phyloP scores from a whole-genome alignment of 2,797 vertebrate genomes.

The Emydoidea blandingii region DNA sequence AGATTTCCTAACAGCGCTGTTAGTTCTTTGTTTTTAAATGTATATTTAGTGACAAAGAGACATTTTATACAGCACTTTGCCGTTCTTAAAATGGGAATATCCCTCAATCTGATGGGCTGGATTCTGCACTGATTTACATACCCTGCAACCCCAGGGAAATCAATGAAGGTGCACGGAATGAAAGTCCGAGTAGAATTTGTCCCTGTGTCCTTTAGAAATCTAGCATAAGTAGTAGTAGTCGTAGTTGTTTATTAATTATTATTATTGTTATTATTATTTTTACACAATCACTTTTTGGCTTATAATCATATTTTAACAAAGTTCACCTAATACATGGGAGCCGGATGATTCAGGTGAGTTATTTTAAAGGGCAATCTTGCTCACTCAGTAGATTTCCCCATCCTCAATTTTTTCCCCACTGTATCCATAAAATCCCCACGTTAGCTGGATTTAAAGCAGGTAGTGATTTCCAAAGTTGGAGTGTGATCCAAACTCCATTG shows the following conservation, averaged over 20 bases:
- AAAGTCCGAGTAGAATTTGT: neutral
- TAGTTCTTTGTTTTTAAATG: neutral
- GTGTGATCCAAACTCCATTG: neutral
- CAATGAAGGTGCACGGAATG: neutral
- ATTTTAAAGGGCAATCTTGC: neutral
- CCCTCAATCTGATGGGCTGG: fast-evolving
- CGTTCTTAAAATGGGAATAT: neutral
- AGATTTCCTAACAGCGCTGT: constrained; percentile 3
- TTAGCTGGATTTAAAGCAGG: neutral
- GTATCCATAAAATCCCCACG: neutral
- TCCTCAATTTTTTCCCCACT: fast-evolving
- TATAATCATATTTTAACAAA: too few species aligned
- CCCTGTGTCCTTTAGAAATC: neutral
- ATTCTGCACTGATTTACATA: neutral
- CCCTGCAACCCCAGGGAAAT: neutral
- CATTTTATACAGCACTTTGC: neutral
- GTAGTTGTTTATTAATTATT: too few species aligned
- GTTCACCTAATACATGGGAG: too few species aligned
- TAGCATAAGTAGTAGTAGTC: neutral
- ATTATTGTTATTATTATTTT: too few species aligned
- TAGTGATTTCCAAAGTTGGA: neutral
- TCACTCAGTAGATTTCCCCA: neutral
- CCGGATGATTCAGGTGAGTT: neutral
- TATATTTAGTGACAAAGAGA: neutral
- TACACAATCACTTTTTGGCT: too few species aligned